Evolutionary conservation across 2,797 vertebrate species (phyloP), one percentile per base, ranked within the genome.

Genomic region (Rhinophrynus dorsalis): DNA sequence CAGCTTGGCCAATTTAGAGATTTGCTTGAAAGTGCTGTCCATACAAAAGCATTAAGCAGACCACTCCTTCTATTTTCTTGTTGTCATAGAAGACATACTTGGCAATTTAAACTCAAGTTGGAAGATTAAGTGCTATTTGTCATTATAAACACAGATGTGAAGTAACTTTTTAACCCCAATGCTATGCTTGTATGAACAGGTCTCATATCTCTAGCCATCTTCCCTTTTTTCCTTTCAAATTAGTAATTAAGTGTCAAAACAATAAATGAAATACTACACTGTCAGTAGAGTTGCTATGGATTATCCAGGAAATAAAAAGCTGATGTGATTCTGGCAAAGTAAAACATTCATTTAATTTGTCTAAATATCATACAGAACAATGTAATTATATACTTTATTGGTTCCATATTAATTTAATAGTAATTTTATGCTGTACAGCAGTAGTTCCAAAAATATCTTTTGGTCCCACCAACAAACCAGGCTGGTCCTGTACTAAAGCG

Each of bases 101-200:
- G 77, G 75, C 78, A 81, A 81, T 80, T 88, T 81, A 69, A 77
- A 76, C 62, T 69, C 62, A 83, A 69, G 69, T 55, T 57, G 38
- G 71, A 67, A 82, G 72, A 83, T 87, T 87, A 88, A 83, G 81
- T 68, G 63, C 78, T 77, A 84, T 87, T 88, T 86, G 66, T 81
- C 78, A 84, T 75, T 81, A 84, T 80, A 90, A 85, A 82, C 87
- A 88, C 79, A 89, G 86, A 88, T 89, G 81, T 84, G 65, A 79
- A 85, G 83, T 82, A 86, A 83, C 75, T 87, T 86, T 90, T 86
- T 85, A 77, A 80, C 79, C 79, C 70, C 72, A 56, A 51, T 67
- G 33, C 64, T 81, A 75, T 85, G 78, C 93, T 56, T 94, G 90
- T 82, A 85, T 82, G 61, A 89, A 93, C 93, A 89, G 92, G 93